A percentile compares a stretch with the other conserved stretches of the same genome.
Conservation (phyloP, 2,797 vertebrate genomes). For the Trachops cirrhosus region DNA sequence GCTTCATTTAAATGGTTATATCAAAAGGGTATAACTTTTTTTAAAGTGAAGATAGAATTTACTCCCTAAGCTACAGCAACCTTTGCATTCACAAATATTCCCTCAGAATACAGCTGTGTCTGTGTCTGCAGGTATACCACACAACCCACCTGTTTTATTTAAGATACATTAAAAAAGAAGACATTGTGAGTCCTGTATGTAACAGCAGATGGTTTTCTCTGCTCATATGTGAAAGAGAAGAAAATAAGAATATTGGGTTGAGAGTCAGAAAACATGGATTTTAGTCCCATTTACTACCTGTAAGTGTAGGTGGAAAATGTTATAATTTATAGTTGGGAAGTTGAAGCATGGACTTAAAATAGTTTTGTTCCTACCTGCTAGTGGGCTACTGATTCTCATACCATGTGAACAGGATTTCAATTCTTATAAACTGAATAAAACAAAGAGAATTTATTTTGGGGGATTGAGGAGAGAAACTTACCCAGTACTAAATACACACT, state of each 20-base stretch:
- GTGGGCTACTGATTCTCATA: not conserved
- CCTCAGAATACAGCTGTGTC: not conserved
- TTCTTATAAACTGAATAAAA: not conserved
- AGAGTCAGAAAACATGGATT: conserved; percentile 9
- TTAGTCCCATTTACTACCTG: not conserved
- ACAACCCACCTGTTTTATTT: not conserved
- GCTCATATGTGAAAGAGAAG: not conserved
- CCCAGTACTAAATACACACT: not conserved
- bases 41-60: not conserved
- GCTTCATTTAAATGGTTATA: conserved; percentile 38
- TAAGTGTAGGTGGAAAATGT: not conserved
- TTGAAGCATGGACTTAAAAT: not conserved
- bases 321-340: not conserved
- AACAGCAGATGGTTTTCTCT: not conserved
- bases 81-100: not conserved
- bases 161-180: not conserved
- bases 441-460: not conserved
- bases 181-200: not conserved
- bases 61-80: not conserved
- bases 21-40: not conserved
- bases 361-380: not conserved
- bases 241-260: not conserved
- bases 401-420: not conserved
- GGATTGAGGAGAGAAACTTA: not conserved
- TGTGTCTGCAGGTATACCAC: not conserved